Conservation (phyloP, 1,140 invertebrate genomes). For the Magallana ariakensis region DNA sequence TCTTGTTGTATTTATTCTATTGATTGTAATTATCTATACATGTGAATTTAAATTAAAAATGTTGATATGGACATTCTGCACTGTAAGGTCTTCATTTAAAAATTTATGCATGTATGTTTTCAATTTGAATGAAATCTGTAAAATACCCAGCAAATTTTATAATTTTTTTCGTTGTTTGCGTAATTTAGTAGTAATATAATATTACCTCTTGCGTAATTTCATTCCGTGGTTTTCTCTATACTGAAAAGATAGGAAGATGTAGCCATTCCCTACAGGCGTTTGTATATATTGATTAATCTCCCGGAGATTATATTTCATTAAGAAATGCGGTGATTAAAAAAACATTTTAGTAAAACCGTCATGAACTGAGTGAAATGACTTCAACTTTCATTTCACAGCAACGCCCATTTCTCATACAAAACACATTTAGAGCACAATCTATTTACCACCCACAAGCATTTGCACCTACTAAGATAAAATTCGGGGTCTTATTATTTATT, state of each 20-base stretch:
- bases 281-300: neutral
- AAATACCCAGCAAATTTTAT: too few relatives aligned
- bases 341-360: neutral
- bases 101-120: too few relatives aligned
- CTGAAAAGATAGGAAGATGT: neutral
- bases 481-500: neutral
- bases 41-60: too few relatives aligned
- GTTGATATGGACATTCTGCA: too few relatives aligned
- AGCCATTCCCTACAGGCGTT: neutral
- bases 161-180: too few relatives aligned
- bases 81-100: too few relatives aligned
- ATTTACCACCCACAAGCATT: neutral
- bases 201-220: neutral
- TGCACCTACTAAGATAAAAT: slow-evolving; percentile 24
- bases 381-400: neutral
- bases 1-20: too few relatives aligned
- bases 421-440: neutral
- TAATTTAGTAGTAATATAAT: too few relatives aligned
- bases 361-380: neutral
- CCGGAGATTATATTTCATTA: neutral
- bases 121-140: too few relatives aligned
- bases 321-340: neutral
- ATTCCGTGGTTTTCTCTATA: neutral
- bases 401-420: neutral
- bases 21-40: too few relatives aligned